Conservation (phyloP, 2,888 invertebrate species). For the Sinopyrophorus schimmeli region DNA sequence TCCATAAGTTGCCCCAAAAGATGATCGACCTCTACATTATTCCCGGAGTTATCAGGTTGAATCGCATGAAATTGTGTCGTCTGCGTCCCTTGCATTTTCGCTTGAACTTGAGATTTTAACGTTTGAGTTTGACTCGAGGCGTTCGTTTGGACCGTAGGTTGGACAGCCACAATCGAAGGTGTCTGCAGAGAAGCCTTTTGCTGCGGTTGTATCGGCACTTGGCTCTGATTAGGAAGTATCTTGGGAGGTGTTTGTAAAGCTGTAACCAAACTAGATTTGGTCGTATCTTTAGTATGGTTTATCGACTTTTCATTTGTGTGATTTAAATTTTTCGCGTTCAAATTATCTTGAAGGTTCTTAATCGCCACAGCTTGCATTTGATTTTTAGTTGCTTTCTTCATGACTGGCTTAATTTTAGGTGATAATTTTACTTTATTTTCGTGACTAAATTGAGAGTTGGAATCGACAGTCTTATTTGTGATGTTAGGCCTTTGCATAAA, state of each 20-base stretch:
- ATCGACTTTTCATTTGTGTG: conserved; percentile 36
- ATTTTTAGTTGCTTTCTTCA: conserved; percentile 45
- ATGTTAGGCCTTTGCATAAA: conserved; percentile 52
- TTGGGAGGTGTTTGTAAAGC: conserved; percentile 45
- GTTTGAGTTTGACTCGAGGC: conserved; percentile 29
- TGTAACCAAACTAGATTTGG: conserved; percentile 38
- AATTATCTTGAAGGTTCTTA: conserved; percentile 25
- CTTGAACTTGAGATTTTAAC: conserved; percentile 25
- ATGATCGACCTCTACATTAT: conserved; percentile 50
- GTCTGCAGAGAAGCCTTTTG: conserved; percentile 35
- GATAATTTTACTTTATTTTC: conserved; percentile 47
- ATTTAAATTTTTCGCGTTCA: conserved; percentile 18
- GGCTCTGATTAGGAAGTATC: conserved; percentile 44
- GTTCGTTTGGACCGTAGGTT: conserved; percentile 43
- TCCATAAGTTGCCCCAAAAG: conserved; percentile 51
- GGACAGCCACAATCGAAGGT: conserved; percentile 43
- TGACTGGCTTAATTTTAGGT: conserved; percentile 51
- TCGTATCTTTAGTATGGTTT: conserved; percentile 36
- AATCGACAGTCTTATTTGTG: conserved; percentile 21
- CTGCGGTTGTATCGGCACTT: conserved; percentile 39
- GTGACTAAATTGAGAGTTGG: conserved; percentile 34
- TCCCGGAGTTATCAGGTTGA: conserved; percentile 38
- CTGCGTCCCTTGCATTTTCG: conserved; percentile 27
- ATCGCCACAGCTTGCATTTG: conserved; percentile 14
- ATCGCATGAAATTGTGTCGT: conserved; percentile 29